Evolutionary conservation across 2,797 vertebrate species (phyloP).

Genomic region (Kryptopterus vitreolus): DNA sequence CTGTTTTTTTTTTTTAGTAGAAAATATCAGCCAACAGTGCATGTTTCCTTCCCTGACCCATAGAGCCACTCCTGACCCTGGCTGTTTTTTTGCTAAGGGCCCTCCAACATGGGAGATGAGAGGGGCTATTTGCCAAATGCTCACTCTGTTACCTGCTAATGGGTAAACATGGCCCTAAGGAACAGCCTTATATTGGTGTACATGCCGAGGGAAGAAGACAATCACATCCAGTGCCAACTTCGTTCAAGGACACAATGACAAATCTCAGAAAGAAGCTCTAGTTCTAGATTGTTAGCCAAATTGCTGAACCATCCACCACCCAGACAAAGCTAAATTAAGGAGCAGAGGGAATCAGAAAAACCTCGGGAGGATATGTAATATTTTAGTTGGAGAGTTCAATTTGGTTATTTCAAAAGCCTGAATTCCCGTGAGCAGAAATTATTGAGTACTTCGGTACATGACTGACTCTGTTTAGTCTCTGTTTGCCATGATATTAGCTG

Average conservation of each 20-base stretch:
- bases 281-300: conserved; percentile 16
- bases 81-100: background rate
- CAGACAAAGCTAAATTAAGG: conserved; percentile 12
- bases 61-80: background rate
- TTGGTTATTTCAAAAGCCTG: background rate
- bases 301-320: conserved; percentile 10
- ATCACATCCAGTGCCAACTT: conserved; percentile 2
- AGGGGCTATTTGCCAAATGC: conserved; percentile 6
- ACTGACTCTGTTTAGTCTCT: background rate
- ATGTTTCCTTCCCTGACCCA: background rate
- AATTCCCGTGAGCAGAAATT: background rate
- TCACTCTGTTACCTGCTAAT: conserved; percentile 16
- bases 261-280: conserved; percentile 2
- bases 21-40: background rate
- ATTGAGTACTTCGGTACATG: background rate
- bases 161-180: conserved; percentile 11
- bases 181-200: conserved; percentile 16
- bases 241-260: conserved; percentile 25
- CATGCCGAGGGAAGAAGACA: conserved; percentile 14
- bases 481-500: background rate
- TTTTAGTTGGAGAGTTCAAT: background rate
- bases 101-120: background rate
- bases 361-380: conserved; percentile 5
- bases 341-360: conserved; percentile 6
- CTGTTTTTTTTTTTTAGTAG: background rate